A percentile compares a stretch with the other conserved stretches of the same genome.
Conservation (phyloP, 2,113 vertebrate species). For the Poeciliopsis turrubarensis region DNA sequence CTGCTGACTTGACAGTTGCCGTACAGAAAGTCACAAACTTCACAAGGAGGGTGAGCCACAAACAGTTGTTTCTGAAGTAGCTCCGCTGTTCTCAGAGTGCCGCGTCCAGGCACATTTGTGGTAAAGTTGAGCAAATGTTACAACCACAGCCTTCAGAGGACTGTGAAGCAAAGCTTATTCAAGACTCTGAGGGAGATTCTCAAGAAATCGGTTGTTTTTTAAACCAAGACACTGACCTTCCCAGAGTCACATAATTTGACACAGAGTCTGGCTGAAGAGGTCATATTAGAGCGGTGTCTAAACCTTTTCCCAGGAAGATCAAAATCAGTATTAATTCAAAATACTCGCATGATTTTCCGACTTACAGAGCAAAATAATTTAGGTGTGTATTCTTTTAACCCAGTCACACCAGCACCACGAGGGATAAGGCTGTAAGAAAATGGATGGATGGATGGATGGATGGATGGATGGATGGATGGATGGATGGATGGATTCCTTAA, state of each 20-base stretch:
- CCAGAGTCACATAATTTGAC: too few species aligned
- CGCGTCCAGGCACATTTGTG: not conserved
- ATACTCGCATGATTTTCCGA: not conserved
- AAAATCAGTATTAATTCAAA: not conserved
- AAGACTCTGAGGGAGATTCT: not conserved
- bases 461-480: too few species aligned
- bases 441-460: too few species aligned
- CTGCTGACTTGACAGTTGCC: not conserved
- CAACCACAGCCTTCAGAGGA: not conserved
- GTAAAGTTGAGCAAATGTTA: not conserved
- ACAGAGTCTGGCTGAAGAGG: too few species aligned
- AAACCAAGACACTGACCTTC: too few species aligned
- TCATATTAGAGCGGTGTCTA: too few species aligned
- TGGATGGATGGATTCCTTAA: too few species aligned
- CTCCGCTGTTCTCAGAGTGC: not conserved
- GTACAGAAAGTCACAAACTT: not conserved
- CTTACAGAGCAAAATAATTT: not conserved
- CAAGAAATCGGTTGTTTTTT: not conserved
- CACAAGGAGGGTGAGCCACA: not conserved
- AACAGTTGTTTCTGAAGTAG: not conserved
- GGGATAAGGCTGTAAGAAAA: too few species aligned
- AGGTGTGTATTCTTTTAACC: not conserved
- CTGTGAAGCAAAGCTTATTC: not conserved
- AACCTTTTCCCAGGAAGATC: too few species aligned
- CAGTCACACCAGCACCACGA: too few species aligned